Evolutionary conservation across 1,140 invertebrate species (phyloP).

Genomic region (Octopus sinensis): DNA sequence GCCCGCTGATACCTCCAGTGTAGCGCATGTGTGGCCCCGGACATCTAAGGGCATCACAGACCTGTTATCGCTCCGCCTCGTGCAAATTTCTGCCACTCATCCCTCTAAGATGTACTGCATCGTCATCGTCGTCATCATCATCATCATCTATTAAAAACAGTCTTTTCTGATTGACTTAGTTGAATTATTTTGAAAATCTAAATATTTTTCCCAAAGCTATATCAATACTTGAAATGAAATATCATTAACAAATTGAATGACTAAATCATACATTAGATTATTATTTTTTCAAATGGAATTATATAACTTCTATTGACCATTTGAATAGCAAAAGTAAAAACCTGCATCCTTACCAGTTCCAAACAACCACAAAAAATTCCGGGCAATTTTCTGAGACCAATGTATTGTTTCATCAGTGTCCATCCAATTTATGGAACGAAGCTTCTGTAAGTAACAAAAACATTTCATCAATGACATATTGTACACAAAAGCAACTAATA

Average conservation of each 20-base stretch:
- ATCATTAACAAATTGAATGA: slow-evolving; percentile 1
- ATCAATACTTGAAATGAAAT: background rate
- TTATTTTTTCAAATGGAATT: background rate
- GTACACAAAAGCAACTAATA: too few species aligned
- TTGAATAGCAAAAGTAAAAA: too few species aligned
- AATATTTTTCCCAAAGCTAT: background rate
- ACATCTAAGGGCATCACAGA: too few species aligned
- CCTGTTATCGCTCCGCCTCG: too few species aligned
- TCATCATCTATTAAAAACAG: background rate
- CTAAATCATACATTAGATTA: background rate
- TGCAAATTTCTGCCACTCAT: too few species aligned
- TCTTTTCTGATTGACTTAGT: background rate
- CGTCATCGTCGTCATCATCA: too few species aligned
- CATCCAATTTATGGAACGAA: slow-evolving; percentile 63
- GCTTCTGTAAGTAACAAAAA: slow-evolving; percentile 58
- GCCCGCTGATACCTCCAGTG: too few species aligned
- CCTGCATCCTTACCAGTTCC: slow-evolving; percentile 38
- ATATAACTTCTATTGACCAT: too few species aligned
- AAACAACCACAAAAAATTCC: slow-evolving; percentile 45
- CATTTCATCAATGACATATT: too few species aligned
- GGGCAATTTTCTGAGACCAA: slow-evolving; percentile 23
- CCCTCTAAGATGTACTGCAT: too few species aligned
- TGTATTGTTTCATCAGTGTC: slow-evolving; percentile 23
- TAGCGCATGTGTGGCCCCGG: too few species aligned
- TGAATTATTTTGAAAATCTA: background rate